Evolutionary conservation across 2,797 vertebrate genomes (phyloP).

Genomic region (Hozukius guyotensis): DNA sequence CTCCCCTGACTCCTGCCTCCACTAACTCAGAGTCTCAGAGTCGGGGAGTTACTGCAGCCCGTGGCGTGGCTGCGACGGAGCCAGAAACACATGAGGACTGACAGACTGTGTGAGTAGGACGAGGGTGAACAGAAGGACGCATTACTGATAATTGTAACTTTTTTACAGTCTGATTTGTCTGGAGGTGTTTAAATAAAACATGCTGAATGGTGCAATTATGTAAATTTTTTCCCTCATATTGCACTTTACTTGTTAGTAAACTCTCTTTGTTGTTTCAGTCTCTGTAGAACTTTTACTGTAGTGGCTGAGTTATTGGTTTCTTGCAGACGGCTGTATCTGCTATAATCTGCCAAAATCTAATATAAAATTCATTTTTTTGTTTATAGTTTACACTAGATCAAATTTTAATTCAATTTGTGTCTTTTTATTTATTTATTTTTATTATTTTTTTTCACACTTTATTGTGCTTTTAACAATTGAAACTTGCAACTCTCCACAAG

Average conservation of each 20-base stretch:
- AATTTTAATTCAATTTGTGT: neutral
- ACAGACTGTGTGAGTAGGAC: slow-evolving; percentile 45
- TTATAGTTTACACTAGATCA: neutral
- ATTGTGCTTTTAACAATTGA: no score
- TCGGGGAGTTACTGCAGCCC: slow-evolving; percentile 41
- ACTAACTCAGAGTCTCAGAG: slow-evolving; percentile 23
- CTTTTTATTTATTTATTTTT: no score
- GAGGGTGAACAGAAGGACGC: slow-evolving; percentile 37
- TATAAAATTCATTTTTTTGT: neutral
- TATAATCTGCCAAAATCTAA: neutral
- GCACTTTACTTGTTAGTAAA: neutral
- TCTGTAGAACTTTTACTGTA: neutral
- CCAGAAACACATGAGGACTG: slow-evolving; percentile 42
- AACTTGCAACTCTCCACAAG: no score
- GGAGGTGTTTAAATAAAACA: slow-evolving; percentile 25
- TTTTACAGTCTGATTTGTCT: slow-evolving; percentile 12
- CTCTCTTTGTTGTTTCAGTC: neutral
- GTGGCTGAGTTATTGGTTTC: neutral
- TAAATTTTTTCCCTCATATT: neutral
- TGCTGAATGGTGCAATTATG: slow-evolving; percentile 1
- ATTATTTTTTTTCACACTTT: no score
- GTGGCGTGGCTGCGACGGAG: slow-evolving; percentile 39
- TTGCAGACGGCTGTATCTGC: neutral
- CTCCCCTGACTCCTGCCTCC: slow-evolving; percentile 27
- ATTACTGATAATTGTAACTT: slow-evolving; percentile 22